These are phyloP conservation scores for Portevinia maculata DNA, from an alignment of 2,888 invertebrate genomes.

Conservation along the genomic window DNA sequence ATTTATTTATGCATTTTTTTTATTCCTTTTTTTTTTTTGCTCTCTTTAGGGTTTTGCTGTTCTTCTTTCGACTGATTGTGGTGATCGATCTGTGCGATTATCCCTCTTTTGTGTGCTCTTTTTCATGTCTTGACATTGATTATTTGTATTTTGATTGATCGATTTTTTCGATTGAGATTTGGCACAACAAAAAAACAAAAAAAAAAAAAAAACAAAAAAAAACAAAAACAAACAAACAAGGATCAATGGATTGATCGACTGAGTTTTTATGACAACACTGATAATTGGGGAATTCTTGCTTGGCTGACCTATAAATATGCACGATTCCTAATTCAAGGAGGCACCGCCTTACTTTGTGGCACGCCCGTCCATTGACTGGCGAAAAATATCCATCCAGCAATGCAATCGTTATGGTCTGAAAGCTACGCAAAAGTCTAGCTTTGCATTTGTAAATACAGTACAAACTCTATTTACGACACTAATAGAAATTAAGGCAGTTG, in stretches of 20 bases:
- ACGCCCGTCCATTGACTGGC: too few relatives aligned
- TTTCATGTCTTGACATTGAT: slow-evolving; percentile 41
- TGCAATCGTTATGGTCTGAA: too few relatives aligned
- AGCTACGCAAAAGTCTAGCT: too few relatives aligned
- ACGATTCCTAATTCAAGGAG: too few relatives aligned
- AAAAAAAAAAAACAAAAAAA: too few relatives aligned
- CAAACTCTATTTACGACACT: too few relatives aligned
- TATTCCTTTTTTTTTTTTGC: background rate
- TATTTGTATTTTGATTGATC: slow-evolving; percentile 61
- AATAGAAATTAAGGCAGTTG: too few relatives aligned
- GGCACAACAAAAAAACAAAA: background rate
- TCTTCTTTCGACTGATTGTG: background rate
- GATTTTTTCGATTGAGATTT: slow-evolving; percentile 34
- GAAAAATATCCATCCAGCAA: too few relatives aligned
- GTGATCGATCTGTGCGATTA: slow-evolving; percentile 41
- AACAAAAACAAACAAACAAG: background rate
- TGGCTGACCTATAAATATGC: background rate
- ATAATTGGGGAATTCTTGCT: slow-evolving; percentile 28
- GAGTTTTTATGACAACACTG: slow-evolving; percentile 29
- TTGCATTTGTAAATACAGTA: too few relatives aligned
- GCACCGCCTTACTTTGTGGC: too few relatives aligned
- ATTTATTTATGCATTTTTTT: slow-evolving; percentile 33
- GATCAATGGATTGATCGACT: slow-evolving; percentile 34
- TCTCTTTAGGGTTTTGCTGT: background rate
- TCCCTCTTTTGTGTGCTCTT: slow-evolving; percentile 7